Conservation (phyloP, 2,113 vertebrate species). For the Peucedramus taeniatus region DNA sequence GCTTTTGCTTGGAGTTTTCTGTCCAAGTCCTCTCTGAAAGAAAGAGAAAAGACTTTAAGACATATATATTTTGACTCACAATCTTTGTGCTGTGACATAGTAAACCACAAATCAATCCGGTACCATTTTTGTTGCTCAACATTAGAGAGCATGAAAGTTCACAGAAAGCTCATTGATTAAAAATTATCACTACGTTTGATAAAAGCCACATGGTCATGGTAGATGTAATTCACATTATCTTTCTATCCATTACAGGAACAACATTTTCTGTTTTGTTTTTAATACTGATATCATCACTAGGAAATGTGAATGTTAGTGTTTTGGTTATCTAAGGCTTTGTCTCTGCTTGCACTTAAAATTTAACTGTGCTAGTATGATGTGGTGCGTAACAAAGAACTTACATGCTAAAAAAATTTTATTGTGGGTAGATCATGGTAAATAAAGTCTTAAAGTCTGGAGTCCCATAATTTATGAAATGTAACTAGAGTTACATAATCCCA, state of each 20-base stretch:
- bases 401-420: background rate
- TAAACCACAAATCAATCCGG: background rate
- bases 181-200: background rate
- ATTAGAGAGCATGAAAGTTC: background rate
- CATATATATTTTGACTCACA: background rate
- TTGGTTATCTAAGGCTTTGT: background rate
- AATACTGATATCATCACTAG: background rate
- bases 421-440: background rate
- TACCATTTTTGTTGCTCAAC: background rate
- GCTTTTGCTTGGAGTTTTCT: slow-evolving; percentile 74
- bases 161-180: background rate
- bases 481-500: background rate
- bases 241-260: background rate
- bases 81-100: background rate
- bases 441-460: background rate
- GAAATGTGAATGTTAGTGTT: background rate
- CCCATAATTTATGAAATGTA: background rate
- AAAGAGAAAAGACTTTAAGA: background rate
- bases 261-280: background rate
- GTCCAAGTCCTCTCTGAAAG: slow-evolving; percentile 75
- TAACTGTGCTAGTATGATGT: background rate
- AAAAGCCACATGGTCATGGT: background rate
- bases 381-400: background rate
- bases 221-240: background rate
- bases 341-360: background rate